phyloP scores from a whole-genome alignment of 1,140 invertebrate species.

The Bactericera cockerelli region DNA sequence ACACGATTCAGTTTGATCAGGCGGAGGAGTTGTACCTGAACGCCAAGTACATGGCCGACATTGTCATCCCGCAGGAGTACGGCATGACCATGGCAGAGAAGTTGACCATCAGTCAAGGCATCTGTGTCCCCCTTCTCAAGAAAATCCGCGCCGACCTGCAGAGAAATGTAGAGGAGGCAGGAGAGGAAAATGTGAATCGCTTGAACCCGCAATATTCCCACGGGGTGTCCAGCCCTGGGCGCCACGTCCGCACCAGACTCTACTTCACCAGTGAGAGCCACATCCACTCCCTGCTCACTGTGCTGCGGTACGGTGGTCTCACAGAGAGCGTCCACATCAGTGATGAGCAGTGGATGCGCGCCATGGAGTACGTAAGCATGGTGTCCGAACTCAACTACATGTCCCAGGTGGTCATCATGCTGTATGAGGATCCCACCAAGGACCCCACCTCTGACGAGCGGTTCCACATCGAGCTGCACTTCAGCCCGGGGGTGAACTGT shows the following conservation, averaged over 20 bases:
- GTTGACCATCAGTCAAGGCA: constrained; percentile 89
- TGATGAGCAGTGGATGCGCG: constrained; percentile 95
- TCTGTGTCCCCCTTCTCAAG: constrained; percentile 88
- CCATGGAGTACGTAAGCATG: constrained; percentile 95
- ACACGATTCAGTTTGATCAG: constrained; percentile 82
- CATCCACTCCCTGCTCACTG: constrained; percentile 92
- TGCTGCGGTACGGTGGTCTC: constrained; percentile 84
- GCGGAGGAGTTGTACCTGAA: constrained; percentile 90
- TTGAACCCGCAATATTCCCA: constrained; percentile 95
- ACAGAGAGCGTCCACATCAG: constrained; percentile 57
- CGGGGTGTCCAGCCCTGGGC: constrained; percentile 91
- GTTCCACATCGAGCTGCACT: constrained; percentile 94
- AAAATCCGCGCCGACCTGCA: constrained; percentile 94
- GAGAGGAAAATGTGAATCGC: constrained; percentile 81
- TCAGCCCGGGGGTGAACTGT: constrained; percentile 92
- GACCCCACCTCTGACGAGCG: constrained; percentile 73
- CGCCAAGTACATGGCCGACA: constrained; percentile 90
- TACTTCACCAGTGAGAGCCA: constrained; percentile 99
- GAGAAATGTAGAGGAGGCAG: constrained; percentile 66
- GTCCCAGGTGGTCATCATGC: constrained; percentile 97
- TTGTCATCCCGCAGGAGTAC: constrained; percentile 99
- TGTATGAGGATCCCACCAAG: constrained; percentile 98
- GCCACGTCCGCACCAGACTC: constrained; percentile 89
- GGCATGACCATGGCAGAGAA: constrained; percentile 92
- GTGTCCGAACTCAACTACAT: constrained; percentile 98